Conservation (phyloP, 2,888 invertebrate genomes). For the Chloroclysta siterata region DNA sequence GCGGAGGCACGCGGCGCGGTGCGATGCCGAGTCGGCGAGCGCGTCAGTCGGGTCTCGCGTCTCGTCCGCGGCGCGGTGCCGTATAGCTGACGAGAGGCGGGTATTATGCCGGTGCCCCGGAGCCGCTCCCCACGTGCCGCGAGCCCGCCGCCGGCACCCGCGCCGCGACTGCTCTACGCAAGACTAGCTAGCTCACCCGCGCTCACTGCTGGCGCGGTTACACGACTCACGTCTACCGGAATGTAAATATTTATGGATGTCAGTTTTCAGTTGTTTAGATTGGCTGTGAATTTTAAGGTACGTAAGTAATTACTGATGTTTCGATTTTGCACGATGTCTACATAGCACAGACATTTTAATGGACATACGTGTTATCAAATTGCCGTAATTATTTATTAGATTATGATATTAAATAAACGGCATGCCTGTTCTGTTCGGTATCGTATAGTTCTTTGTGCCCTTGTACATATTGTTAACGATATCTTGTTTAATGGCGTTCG, state of each 20-base stretch:
- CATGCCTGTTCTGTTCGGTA: constrained; percentile 72
- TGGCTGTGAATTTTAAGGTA: constrained; percentile 84
- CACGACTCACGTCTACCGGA: constrained; percentile 73
- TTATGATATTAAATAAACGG: constrained; percentile 59
- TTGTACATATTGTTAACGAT: constrained; percentile 73
- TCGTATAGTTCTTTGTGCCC: constrained; percentile 73
- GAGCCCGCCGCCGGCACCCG: constrained; percentile 61
- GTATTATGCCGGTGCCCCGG: constrained; percentile 76
- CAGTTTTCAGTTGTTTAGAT: constrained; percentile 84
- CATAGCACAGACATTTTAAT: constrained; percentile 38
- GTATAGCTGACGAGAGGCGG: constrained; percentile 57
- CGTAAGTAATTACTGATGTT: constrained; percentile 73
- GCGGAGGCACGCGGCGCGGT: constrained; percentile 46
- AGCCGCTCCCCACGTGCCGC: constrained; percentile 69
- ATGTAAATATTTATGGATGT: constrained; percentile 85
- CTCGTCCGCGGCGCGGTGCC: constrained; percentile 49
- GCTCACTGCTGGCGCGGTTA: constrained; percentile 51
- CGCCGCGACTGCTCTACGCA: constrained; percentile 51
- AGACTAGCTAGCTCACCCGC: constrained; percentile 52
- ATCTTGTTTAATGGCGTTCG: constrained; percentile 75
- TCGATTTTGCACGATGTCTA: constrained; percentile 70
- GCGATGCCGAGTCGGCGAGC: constrained; percentile 34
- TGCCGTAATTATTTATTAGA: constrained; percentile 46
- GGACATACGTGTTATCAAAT: constrained; percentile 27
- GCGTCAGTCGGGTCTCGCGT: constrained; percentile 53